Evolutionary conservation across 2,113 vertebrate species (phyloP).

Genomic region (Oreochromis spilurus): DNA sequence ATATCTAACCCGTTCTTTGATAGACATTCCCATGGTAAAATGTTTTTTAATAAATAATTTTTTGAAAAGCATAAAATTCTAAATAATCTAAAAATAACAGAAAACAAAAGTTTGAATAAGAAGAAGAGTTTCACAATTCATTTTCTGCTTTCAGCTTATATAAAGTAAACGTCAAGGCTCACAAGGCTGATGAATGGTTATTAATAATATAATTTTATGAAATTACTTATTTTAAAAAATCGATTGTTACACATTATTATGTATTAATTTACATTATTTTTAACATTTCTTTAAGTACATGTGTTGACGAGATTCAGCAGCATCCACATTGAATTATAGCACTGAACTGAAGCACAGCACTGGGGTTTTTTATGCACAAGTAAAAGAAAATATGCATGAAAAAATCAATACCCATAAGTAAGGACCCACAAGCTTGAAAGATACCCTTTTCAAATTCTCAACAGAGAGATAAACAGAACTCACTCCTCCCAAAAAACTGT

Average conservation of each 20-base stretch:
- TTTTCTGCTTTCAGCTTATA: neutral
- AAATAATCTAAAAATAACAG: neutral
- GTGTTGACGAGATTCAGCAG: neutral
- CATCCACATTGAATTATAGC: neutral
- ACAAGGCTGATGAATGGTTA: neutral
- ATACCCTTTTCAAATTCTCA: neutral
- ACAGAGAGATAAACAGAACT: neutral
- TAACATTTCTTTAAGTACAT: neutral
- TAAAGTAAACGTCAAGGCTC: neutral
- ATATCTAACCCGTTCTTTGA: neutral
- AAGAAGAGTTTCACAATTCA: neutral
- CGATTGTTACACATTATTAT: neutral
- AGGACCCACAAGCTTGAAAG: neutral
- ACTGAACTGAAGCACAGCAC: neutral
- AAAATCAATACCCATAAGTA: neutral
- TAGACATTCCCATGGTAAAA: neutral
- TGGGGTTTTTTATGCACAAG: neutral
- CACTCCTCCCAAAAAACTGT: neutral
- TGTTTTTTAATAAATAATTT: neutral
- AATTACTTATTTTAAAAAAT: accelerated
- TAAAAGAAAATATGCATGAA: neutral
- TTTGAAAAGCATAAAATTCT: neutral
- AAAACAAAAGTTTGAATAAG: neutral
- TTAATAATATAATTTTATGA: neutral
- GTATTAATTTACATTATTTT: neutral